phyloP scores from a whole-genome alignment of 2,888 invertebrate species.

The Trichacis sp. region DNA sequence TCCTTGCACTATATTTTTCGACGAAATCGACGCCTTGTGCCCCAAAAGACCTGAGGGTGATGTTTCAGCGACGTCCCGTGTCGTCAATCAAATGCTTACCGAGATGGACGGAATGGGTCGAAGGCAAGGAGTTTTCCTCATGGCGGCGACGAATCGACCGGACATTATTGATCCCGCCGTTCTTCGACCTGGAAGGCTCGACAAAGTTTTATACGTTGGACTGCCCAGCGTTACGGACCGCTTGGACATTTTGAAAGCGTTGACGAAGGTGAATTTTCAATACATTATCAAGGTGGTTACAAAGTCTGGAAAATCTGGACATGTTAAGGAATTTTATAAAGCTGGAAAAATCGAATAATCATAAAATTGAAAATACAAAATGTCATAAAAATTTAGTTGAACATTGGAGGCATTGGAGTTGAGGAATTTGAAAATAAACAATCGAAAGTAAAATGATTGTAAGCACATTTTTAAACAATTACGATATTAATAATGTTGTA shows the following conservation, averaged over 20 bases:
- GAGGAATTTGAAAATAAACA: no score
- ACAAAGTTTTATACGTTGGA: conserved; percentile 90
- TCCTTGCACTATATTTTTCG: conserved; percentile 99
- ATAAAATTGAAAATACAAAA: no score
- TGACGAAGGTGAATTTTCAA: conserved; percentile 79
- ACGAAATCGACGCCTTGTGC: conserved; percentile 96
- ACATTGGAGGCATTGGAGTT: no score
- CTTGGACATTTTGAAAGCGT: conserved; percentile 86
- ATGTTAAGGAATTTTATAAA: no score
- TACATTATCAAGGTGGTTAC: no score
- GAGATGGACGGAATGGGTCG: conserved; percentile 98
- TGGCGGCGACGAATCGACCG: conserved; percentile 96
- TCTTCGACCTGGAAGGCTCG: conserved; percentile 89
- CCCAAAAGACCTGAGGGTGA: conserved; percentile 86
- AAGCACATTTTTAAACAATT: no score
- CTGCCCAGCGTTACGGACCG: conserved; percentile 85
- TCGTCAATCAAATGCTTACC: conserved; percentile 96
- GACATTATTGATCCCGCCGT: conserved; percentile 98
- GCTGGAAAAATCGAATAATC: no score
- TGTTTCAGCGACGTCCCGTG: conserved; percentile 82
- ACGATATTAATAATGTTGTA: no score
- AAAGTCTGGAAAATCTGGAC: no score
- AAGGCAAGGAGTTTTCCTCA: conserved; percentile 91
- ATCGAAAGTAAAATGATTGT: no score
- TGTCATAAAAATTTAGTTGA: no score